Conservation (phyloP, 2,113 vertebrate species). For the Limnothrissa miodon region DNA sequence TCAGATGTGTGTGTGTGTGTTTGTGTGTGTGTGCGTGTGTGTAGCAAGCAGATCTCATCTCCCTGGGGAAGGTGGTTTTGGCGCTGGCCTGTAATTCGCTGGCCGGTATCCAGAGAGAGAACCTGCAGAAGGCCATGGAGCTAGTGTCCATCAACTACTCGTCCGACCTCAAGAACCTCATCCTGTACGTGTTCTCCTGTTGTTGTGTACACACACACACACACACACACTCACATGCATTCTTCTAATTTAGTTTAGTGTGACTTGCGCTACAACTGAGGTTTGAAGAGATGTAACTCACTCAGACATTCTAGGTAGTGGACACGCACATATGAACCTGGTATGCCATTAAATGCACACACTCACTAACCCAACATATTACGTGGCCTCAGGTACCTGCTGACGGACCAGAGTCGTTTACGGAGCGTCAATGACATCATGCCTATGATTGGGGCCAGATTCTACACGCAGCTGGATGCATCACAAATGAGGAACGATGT, state of each 20-base stretch:
- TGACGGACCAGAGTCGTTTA: constrained; percentile 95
- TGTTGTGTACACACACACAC: constrained; percentile 2
- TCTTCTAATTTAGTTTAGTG: no score
- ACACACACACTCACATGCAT: background rate
- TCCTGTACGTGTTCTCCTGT: constrained; percentile 81
- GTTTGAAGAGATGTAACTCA: no score
- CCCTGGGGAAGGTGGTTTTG: constrained; percentile 97
- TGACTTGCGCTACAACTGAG: no score
- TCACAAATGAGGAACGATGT: constrained; percentile 99
- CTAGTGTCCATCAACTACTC: constrained; percentile 99
- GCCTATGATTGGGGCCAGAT: constrained; percentile 98
- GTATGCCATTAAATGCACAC: no score
- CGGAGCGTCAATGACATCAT: constrained; percentile 99
- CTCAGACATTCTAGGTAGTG: no score
- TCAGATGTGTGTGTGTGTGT: background rate
- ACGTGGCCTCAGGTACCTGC: constrained; percentile 80
- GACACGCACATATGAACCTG: no score
- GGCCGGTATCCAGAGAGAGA: constrained; percentile 98
- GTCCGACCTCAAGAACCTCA: constrained; percentile 99
- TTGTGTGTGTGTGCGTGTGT: background rate
- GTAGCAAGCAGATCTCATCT: constrained; percentile 98
- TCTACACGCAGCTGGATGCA: constrained; percentile 97
- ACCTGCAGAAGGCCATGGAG: constrained; percentile 99
- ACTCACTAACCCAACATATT: background rate
- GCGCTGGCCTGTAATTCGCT: constrained; percentile 97